Percentiles rank a stretch among this genome's conserved stretches.
phyloP scores from a whole-genome alignment of 2,888 invertebrate species.

The Caenorhabditis auriculariae region DNA sequence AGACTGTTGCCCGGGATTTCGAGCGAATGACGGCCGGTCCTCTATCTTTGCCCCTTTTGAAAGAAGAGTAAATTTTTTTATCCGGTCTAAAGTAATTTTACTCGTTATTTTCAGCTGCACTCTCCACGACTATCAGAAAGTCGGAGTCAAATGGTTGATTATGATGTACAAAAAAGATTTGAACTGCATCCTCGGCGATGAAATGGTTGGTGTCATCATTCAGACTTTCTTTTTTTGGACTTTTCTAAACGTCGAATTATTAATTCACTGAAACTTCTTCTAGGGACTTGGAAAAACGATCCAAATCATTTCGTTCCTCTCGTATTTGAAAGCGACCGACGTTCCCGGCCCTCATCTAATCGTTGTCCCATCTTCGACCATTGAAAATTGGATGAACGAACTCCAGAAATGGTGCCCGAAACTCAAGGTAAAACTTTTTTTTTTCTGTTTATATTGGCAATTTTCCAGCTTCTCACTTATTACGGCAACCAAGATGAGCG shows the following conservation, averaged over 20 bases:
- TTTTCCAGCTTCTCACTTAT: conserved; percentile 48
- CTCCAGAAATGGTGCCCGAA: conserved; percentile 49
- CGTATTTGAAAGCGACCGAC: conserved; percentile 80
- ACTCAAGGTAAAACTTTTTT: conserved; percentile 26
- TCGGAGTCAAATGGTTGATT: conserved; percentile 55
- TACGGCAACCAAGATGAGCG: conserved; percentile 57
- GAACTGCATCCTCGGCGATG: conserved; percentile 92
- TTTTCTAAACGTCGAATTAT: conserved; percentile 56
- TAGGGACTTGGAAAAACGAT: conserved; percentile 85
- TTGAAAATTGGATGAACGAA: conserved; percentile 71
- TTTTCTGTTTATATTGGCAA: neutral
- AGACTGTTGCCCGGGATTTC: conserved; percentile 27
- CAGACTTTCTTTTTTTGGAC: too few relatives aligned
- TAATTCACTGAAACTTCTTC: conserved; percentile 6
- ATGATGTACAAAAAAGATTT: conserved; percentile 65
- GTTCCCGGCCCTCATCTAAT: conserved; percentile 79
- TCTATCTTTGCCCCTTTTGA: conserved; percentile 14
- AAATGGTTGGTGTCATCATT: conserved; percentile 76
- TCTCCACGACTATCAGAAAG: conserved; percentile 51
- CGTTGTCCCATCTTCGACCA: conserved; percentile 92
- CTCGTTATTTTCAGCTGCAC: conserved; percentile 17
- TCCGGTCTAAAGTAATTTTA: neutral
- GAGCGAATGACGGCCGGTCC: conserved; percentile 25
- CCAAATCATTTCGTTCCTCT: conserved; percentile 87
- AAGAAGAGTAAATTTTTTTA: conserved; percentile 12